These are phyloP conservation scores for Aradophagus sp. DNA, from an alignment of 1,140 invertebrate species.

Conservation along the genomic window DNA sequence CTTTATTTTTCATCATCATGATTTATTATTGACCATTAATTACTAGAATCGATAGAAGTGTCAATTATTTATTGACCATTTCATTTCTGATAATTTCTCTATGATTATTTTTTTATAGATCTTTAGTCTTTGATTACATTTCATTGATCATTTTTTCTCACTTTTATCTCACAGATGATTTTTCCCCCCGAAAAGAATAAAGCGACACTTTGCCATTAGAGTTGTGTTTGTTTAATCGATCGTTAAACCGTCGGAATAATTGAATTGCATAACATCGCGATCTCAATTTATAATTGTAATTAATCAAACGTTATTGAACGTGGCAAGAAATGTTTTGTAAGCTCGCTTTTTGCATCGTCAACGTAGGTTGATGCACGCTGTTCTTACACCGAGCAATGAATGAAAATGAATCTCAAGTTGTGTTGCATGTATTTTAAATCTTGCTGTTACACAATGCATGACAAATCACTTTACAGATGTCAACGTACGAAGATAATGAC, in stretches of 20 bases:
- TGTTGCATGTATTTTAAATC: slow-evolving; percentile 25
- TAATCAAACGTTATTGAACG: slow-evolving; percentile 16
- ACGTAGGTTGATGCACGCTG: slow-evolving; percentile 24
- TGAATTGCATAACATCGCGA: slow-evolving; percentile 17
- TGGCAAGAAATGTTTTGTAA: slow-evolving; percentile 28
- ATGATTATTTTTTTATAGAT: too few species aligned
- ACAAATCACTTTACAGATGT: slow-evolving; percentile 32
- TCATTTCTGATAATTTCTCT: too few species aligned
- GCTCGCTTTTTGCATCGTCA: slow-evolving; percentile 14
- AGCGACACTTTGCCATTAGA: too few species aligned
- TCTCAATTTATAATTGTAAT: slow-evolving; percentile 39
- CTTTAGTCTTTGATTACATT: too few species aligned
- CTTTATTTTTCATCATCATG: too few species aligned
- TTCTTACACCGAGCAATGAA: slow-evolving; percentile 19
- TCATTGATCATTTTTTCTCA: too few species aligned
- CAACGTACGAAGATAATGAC: slow-evolving; percentile 13
- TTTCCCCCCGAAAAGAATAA: too few species aligned
- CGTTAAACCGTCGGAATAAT: slow-evolving; percentile 17
- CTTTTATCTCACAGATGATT: too few species aligned
- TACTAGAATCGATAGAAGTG: too few species aligned
- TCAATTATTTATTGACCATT: too few species aligned
- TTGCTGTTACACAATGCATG: slow-evolving; percentile 29
- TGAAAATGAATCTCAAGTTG: slow-evolving; percentile 34
- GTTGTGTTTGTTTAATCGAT: slow-evolving; percentile 5
- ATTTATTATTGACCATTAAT: too few species aligned